Percentiles rank a stretch among this genome's conserved stretches.
phyloP scores from a whole-genome alignment of 2,113 vertebrate genomes.

The Prionailurus viverrinus region DNA sequence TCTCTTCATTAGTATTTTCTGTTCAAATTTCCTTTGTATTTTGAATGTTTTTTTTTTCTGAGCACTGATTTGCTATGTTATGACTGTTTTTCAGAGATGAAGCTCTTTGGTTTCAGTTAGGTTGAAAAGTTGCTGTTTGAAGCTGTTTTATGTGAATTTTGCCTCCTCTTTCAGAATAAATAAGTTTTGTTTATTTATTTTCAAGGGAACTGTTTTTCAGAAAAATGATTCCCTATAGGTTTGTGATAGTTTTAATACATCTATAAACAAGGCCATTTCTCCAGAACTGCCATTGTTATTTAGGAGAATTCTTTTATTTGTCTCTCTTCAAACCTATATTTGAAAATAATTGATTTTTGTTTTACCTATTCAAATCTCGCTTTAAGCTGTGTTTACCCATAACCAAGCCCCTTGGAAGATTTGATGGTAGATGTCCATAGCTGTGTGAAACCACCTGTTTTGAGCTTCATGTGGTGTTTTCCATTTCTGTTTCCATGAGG shows the following conservation, averaged over 20 bases:
- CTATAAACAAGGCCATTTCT: conserved; percentile 65
- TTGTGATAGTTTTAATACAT: conserved; percentile 75
- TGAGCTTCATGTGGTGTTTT: conserved; percentile 66
- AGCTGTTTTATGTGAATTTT: conserved; percentile 75
- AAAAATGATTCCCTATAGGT: conserved; percentile 73
- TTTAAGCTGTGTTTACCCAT: conserved; percentile 58
- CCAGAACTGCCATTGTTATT: conserved; percentile 63
- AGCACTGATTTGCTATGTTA: conserved; percentile 60
- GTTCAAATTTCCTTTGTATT: conserved; percentile 59
- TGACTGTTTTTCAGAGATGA: conserved; percentile 67
- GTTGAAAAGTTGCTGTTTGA: conserved; percentile 74
- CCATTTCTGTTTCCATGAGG: conserved; percentile 36
- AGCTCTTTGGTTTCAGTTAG: conserved; percentile 72
- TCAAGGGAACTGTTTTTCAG: conserved; percentile 67
- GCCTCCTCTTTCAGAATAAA: conserved; percentile 56
- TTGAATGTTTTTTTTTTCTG: conserved; percentile 25
- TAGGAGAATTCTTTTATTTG: conserved; percentile 75
- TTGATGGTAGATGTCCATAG: conserved; percentile 32
- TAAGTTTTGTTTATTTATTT: conserved; percentile 75
- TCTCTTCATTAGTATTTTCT: conserved; percentile 59
- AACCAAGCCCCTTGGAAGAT: conserved; percentile 55
- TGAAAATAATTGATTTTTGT: conserved; percentile 81
- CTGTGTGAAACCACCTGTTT: not conserved
- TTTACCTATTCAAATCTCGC: conserved; percentile 63
- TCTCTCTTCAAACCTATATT: conserved; percentile 67